Percentiles rank a stretch among this genome's conserved stretches.
phyloP scores from a whole-genome alignment of 1,140 invertebrate species.

The Stegodyphus dumicola region DNA sequence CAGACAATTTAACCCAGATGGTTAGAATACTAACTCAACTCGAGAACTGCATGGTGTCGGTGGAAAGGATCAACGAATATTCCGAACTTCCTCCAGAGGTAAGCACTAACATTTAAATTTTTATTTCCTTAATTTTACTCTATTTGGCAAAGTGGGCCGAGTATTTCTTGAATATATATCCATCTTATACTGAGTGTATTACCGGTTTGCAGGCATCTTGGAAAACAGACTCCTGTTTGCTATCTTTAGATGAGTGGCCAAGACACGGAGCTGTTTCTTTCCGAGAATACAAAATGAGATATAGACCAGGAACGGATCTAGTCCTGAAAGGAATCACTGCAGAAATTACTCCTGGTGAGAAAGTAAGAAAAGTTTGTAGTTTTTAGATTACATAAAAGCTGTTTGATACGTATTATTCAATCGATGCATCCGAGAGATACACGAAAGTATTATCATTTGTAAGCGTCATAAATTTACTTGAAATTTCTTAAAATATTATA shows the following conservation, averaged over 20 bases:
- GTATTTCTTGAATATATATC: no score
- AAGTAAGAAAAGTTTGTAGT: not conserved
- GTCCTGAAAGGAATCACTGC: conserved; percentile 65
- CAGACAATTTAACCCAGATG: conserved; percentile 48
- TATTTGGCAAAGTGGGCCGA: no score
- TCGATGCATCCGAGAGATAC: no score
- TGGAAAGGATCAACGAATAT: conserved; percentile 65
- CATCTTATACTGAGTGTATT: no score
- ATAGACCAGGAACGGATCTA: conserved; percentile 65
- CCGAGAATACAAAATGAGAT: conserved; percentile 65
- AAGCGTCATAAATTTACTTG: no score
- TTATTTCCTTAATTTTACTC: no score
- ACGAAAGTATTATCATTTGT: no score
- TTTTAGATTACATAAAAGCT: no score
- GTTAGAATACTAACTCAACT: conserved; percentile 60
- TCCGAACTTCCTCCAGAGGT: conserved; percentile 60
- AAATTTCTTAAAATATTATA: no score
- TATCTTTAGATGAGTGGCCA: conserved; percentile 67
- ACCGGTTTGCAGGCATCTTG: conserved; percentile 46
- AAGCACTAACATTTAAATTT: no score
- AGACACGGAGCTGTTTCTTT: conserved; percentile 67
- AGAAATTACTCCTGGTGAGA: conserved; percentile 10
- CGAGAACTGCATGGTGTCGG: conserved; percentile 63
- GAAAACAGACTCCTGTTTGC: conserved; percentile 8
- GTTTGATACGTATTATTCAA: no score